These are phyloP conservation scores for Rhamphomyia laevipes DNA, from an alignment of 2,888 invertebrate species.

Conservation along the genomic window DNA sequence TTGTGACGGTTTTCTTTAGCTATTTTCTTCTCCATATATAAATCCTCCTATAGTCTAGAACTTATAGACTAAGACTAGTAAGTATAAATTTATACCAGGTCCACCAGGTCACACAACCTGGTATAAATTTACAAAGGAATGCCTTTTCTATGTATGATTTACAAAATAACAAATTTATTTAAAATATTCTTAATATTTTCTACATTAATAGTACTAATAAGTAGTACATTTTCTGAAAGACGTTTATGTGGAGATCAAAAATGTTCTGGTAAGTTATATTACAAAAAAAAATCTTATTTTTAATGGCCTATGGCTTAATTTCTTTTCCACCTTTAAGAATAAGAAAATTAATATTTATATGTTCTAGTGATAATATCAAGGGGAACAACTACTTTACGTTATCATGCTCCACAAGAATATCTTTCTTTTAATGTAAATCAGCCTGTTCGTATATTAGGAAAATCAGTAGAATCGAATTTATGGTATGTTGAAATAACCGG, in stretches of 20 bases:
- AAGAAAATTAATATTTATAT: conserved; percentile 4
- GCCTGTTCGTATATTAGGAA: conserved; percentile 53
- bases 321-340: neutral
- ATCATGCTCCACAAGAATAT: conserved; percentile 43
- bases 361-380: conserved; percentile 39
- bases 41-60: no score
- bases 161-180: neutral
- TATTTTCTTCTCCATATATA: no score
- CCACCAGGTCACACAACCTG: no score
- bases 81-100: no score
- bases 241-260: conserved; percentile 57
- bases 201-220: conserved; percentile 1
- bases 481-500: conserved; percentile 62
- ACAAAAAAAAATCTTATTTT: neutral
- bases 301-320: neutral
- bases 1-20: no score
- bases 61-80: no score
- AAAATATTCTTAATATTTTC: neutral
- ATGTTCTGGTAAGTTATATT: conserved; percentile 50
- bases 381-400: conserved; percentile 45
- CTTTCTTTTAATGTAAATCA: conserved; percentile 49
- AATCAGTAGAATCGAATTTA: conserved; percentile 45
- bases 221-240: conserved; percentile 49
- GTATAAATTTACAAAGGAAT: no score
- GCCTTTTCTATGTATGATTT: no score